These are phyloP conservation scores for Lophius americanus DNA, from an alignment of 2,797 vertebrate species.

Conservation along the genomic window DNA sequence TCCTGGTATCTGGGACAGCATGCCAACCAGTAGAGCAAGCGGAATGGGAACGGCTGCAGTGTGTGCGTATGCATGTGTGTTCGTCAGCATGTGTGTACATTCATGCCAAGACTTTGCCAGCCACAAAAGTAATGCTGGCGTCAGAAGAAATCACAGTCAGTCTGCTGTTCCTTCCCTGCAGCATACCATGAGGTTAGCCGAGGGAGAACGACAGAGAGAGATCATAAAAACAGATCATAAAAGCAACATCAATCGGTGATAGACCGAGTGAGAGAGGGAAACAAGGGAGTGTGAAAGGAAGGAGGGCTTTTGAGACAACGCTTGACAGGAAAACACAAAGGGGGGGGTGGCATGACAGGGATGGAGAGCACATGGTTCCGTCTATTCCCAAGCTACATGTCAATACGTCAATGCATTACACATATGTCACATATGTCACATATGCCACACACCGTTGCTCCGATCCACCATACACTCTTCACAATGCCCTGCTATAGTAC, in stretches of 20 bases:
- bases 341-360: constrained; percentile 12
- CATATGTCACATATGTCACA: constrained; percentile 48
- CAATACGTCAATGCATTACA: constrained; percentile 48
- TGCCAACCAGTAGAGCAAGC: constrained; percentile 53
- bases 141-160: constrained; percentile 77
- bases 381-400: constrained; percentile 60
- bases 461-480: constrained; percentile 17
- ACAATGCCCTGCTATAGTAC: background rate
- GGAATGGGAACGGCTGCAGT: constrained; percentile 48
- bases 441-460: constrained; percentile 3
- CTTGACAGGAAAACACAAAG: constrained; percentile 43
- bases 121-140: constrained; percentile 74
- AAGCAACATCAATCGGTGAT: constrained; percentile 63
- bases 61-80: constrained; percentile 17
- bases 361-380: constrained; percentile 49
- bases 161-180: constrained; percentile 63
- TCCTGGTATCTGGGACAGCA: constrained; percentile 64
- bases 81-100: constrained; percentile 17
- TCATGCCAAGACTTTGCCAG: constrained; percentile 60
- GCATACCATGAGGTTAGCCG: constrained; percentile 73
- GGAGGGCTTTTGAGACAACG: constrained; percentile 46
- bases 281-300: constrained; percentile 58
- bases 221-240: constrained; percentile 69
- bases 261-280: constrained; percentile 29
- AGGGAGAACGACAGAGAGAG: constrained; percentile 21